A percentile compares a stretch with the other conserved stretches of the same genome.
phyloP scores from a whole-genome alignment of 1,140 invertebrate genomes.

The Drosophila serrata region DNA sequence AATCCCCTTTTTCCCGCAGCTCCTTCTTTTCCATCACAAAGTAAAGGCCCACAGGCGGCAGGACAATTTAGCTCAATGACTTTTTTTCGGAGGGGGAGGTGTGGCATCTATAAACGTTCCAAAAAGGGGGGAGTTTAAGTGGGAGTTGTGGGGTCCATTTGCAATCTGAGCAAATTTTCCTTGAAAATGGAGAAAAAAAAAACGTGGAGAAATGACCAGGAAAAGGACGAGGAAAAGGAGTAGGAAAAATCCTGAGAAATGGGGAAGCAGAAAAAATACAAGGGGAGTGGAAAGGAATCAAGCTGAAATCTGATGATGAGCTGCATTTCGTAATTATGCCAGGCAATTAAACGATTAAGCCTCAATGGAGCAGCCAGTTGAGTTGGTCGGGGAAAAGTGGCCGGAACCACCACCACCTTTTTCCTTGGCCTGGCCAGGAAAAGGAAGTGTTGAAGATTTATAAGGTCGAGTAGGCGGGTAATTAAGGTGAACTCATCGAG shows the following conservation, averaged over 20 bases:
- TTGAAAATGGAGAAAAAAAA: conserved; percentile 4
- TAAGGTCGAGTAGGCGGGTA: conserved; percentile 58
- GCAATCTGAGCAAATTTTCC: conserved; percentile 40
- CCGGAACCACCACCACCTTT: conserved; percentile 9
- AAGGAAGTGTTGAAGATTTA: conserved; percentile 41
- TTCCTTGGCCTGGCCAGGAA: conserved; percentile 18
- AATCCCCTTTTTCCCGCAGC: conserved; percentile 4
- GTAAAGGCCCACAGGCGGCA: conserved; percentile 34
- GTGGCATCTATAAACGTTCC: conserved; percentile 6
- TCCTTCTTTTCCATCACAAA: conserved; percentile 29
- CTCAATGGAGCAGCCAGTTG: conserved; percentile 26
- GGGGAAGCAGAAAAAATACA: not conserved
- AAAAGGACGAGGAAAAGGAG: not conserved
- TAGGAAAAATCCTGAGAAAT: conserved; percentile 2
- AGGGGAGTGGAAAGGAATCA: conserved; percentile 51
- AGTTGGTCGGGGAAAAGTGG: conserved; percentile 5
- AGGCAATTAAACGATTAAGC: conserved; percentile 82
- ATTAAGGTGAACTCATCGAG: conserved; percentile 52
- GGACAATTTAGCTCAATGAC: conserved; percentile 55
- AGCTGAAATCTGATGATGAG: conserved; percentile 82
- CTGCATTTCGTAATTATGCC: conserved; percentile 82
- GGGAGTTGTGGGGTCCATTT: conserved; percentile 52
- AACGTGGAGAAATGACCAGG: conserved; percentile 4
- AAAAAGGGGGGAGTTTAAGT: conserved; percentile 29
- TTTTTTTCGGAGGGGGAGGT: conserved; percentile 26